phyloP scores from a whole-genome alignment of 1,140 invertebrate species.

The Pseudomyrmex dendroicus region DNA sequence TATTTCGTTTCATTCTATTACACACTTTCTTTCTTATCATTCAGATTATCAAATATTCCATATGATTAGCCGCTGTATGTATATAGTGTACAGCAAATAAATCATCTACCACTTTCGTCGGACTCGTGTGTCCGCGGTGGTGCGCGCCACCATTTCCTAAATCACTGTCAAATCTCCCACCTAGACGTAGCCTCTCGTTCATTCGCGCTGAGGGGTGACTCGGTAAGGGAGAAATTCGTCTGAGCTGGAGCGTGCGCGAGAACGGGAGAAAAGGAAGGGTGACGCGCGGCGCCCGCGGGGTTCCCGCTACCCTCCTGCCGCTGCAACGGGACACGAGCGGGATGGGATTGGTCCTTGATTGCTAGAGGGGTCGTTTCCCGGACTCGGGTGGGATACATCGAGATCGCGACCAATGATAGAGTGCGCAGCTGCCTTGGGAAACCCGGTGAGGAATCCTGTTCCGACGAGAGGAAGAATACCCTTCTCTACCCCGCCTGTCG shows the following conservation, averaged over 20 bases:
- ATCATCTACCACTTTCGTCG: conserved; percentile 2
- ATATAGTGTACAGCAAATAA: conserved; percentile 15
- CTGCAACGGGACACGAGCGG: conserved; percentile 45
- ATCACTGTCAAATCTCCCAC: conserved; percentile 62
- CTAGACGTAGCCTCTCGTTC: conserved; percentile 18
- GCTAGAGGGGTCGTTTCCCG: conserved; percentile 80
- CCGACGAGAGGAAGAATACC: conserved; percentile 37
- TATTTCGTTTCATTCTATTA: too few relatives aligned
- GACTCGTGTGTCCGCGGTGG: neutral
- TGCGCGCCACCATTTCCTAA: conserved; percentile 39
- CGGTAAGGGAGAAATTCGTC: conserved; percentile 53
- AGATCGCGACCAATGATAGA: conserved; percentile 85
- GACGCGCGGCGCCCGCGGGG: conserved; percentile 2
- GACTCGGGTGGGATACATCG: conserved; percentile 76
- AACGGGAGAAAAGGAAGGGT: conserved; percentile 29
- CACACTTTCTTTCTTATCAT: too few relatives aligned
- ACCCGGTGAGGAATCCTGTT: conserved; percentile 47
- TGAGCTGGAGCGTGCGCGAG: conserved; percentile 50
- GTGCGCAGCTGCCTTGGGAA: conserved; percentile 78
- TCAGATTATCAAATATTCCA: too few relatives aligned
- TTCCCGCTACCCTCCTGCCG: conserved; percentile 47
- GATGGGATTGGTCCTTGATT: conserved; percentile 82
- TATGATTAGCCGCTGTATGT: neutral
- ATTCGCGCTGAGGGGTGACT: conserved; percentile 19
- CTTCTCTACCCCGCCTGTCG: neutral